A percentile compares a stretch with the other conserved stretches of the same genome.
These are phyloP conservation scores for Chroicocephalus ridibundus DNA, from an alignment of 2,113 vertebrate species.

Conservation along the genomic window DNA sequence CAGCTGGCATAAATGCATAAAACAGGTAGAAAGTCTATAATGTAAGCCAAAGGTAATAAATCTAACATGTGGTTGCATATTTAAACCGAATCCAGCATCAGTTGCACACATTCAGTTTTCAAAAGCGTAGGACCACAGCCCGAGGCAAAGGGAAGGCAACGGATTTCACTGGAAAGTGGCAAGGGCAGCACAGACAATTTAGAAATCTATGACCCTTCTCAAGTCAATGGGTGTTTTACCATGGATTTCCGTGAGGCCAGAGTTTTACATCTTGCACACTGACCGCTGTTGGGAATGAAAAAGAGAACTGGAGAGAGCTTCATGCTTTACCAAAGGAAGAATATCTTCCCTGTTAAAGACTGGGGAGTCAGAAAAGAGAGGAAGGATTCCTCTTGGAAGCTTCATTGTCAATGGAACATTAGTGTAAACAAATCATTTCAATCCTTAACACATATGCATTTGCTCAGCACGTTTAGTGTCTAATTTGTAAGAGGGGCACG, in stretches of 20 bases:
- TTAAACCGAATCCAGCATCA: not conserved
- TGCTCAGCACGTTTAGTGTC: not conserved
- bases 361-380: not conserved
- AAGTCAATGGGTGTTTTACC: not conserved
- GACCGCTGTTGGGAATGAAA: not conserved
- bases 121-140: not conserved
- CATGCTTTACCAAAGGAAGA: not conserved
- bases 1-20: not conserved
- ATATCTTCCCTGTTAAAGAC: not conserved
- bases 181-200: not conserved
- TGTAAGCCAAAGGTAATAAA: not conserved
- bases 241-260: not conserved
- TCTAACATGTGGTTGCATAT: not conserved
- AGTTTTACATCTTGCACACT: not conserved
- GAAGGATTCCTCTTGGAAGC: not conserved
- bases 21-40: not conserved
- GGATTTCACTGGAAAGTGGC: not conserved
- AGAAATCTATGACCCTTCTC: not conserved
- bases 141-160: not conserved
- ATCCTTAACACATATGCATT: not conserved
- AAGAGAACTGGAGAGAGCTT: not conserved
- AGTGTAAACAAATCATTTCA: not conserved
- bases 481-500: not conserved
- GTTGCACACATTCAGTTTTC: not conserved
- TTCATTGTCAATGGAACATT: not conserved